A percentile compares a stretch with the other conserved stretches of the same genome.
Evolutionary conservation across 2,797 vertebrate species (phyloP).

Genomic region (Capromys pilorides): DNA sequence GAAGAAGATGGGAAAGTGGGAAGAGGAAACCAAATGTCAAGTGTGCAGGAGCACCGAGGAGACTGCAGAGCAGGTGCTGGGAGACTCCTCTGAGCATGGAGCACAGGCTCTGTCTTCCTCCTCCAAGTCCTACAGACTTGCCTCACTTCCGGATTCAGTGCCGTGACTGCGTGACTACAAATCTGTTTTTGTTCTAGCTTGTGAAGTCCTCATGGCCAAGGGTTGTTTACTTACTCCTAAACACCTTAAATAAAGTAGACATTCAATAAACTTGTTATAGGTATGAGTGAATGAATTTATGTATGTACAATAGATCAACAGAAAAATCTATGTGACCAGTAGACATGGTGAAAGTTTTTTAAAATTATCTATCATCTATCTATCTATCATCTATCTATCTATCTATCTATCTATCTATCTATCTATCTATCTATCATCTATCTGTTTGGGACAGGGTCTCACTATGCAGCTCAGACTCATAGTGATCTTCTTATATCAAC

Average conservation of each 20-base stretch:
- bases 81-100: fast-evolving
- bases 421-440: too few species aligned
- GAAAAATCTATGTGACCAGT: not conserved
- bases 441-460: too few species aligned
- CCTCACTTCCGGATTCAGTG: not conserved
- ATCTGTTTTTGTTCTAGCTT: not conserved
- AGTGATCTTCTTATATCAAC: too few species aligned
- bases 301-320: not conserved
- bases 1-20: not conserved
- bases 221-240: not conserved
- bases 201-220: not conserved
- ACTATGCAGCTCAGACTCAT: too few species aligned
- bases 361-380: too few species aligned
- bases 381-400: too few species aligned
- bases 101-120: too few species aligned
- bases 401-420: too few species aligned
- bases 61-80: too few species aligned
- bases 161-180: not conserved
- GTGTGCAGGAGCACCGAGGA: not conserved
- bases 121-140: fast-evolving
- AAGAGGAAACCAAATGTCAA: not conserved
- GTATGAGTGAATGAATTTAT: not conserved
- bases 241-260: not conserved
- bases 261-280: not conserved
- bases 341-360: not conserved